Evolutionary conservation across 1,140 invertebrate species (phyloP).

Genomic region (Aphidius ervi): DNA sequence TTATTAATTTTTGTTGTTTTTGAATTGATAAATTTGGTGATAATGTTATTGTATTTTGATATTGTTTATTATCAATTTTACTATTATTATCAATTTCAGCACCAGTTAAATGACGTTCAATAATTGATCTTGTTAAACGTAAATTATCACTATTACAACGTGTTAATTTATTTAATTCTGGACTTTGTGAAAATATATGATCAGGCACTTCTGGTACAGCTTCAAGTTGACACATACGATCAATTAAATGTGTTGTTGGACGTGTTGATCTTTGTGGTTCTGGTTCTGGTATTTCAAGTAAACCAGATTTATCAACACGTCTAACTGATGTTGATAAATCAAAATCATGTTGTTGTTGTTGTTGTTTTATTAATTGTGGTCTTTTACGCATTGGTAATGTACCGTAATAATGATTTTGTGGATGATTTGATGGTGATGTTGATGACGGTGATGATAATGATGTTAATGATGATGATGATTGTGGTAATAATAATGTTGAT

Average conservation of each 20-base stretch:
- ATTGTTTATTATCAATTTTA: slow-evolving; percentile 4
- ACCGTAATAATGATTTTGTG: slow-evolving; percentile 26
- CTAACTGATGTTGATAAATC: slow-evolving; percentile 30
- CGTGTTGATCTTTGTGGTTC: slow-evolving; percentile 27
- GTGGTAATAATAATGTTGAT: slow-evolving; percentile 9
- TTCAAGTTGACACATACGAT: slow-evolving; percentile 38
- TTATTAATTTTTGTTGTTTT: background rate
- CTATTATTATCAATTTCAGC: slow-evolving; percentile 28
- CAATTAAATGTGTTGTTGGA: slow-evolving; percentile 27
- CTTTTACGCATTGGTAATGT: slow-evolving; percentile 17
- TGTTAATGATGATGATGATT: background rate
- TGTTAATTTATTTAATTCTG: slow-evolving; percentile 9
- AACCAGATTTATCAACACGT: slow-evolving; percentile 43
- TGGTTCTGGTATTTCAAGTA: slow-evolving; percentile 39
- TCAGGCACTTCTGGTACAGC: slow-evolving; percentile 44
- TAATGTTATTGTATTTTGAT: slow-evolving; percentile 8
- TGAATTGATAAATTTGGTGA: background rate
- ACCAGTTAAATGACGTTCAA: slow-evolving; percentile 34
- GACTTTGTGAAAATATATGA: slow-evolving; percentile 29
- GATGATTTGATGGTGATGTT: slow-evolving; percentile 2
- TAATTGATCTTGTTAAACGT: slow-evolving; percentile 19
- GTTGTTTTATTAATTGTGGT: background rate
- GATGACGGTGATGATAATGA: background rate
- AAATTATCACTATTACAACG: slow-evolving; percentile 6
- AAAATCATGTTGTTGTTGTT: slow-evolving; percentile 25